Evolutionary conservation across 2,888 invertebrate genomes (phyloP).

Genomic region (Melinaea menophilus): DNA sequence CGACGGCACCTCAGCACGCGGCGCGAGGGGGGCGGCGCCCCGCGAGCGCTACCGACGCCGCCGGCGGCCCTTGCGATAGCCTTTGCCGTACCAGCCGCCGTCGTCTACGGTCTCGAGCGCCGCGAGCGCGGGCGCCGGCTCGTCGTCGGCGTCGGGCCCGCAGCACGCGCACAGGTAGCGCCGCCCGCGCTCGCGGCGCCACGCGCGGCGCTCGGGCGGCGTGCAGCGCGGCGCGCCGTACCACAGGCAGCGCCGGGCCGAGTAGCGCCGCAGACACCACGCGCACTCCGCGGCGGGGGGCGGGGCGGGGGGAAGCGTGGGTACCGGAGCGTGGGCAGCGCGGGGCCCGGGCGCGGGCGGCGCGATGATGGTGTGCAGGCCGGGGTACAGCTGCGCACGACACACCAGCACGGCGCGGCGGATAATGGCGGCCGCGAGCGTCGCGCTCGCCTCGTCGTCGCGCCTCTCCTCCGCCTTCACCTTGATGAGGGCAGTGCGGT

Average conservation of each 20-base stretch:
- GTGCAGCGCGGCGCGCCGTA: constrained; percentile 71
- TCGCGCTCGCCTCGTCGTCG: constrained; percentile 41
- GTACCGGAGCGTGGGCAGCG: constrained; percentile 38
- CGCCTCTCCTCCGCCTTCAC: constrained; percentile 29
- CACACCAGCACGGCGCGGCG: constrained; percentile 69
- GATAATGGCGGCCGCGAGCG: constrained; percentile 65
- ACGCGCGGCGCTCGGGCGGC: constrained; percentile 44
- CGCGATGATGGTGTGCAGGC: constrained; percentile 79
- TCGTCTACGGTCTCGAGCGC: constrained; percentile 47
- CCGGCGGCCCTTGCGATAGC: constrained; percentile 85
- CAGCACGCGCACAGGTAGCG: constrained; percentile 84
- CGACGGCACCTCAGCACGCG: constrained; percentile 10
- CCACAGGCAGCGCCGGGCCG: constrained; percentile 63
- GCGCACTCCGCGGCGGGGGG: constrained; percentile 45
- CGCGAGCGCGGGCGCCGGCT: constrained; percentile 40
- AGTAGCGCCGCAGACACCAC: constrained; percentile 53
- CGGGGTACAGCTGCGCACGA: constrained; percentile 74
- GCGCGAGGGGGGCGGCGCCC: constrained; percentile 6
- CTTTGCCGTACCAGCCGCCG: constrained; percentile 92
- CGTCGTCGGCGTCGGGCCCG: constrained; percentile 45
- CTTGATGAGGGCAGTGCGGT: constrained; percentile 9
- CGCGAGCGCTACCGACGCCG: constrained; percentile 61
- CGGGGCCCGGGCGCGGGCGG: constrained; percentile 62
- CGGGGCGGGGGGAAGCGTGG: constrained; percentile 38
- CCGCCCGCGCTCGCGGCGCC: constrained; percentile 66